These are phyloP conservation scores for Acrobasis consociella DNA, from an alignment of 2,888 invertebrate species.

Conservation along the genomic window DNA sequence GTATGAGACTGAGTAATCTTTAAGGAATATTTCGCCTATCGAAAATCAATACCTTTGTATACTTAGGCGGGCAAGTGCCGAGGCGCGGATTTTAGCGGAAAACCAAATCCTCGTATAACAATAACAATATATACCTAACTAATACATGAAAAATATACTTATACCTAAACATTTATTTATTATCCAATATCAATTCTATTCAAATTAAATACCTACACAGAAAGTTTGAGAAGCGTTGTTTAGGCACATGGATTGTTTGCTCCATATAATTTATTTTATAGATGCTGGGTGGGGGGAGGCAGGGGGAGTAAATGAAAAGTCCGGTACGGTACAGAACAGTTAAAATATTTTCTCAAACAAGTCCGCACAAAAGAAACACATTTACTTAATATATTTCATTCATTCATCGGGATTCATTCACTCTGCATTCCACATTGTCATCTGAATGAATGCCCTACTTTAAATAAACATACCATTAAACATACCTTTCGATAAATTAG, in stretches of 20 bases:
- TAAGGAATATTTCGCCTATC: too few species aligned
- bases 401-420: constrained; percentile 39
- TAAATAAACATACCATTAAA: too few species aligned
- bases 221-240: constrained; percentile 44
- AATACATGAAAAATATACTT: too few species aligned
- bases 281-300: constrained; percentile 41
- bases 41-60: too few species aligned
- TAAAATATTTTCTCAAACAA: constrained; percentile 59
- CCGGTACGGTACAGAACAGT: constrained; percentile 46
- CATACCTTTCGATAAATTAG: not conserved
- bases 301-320: constrained; percentile 56
- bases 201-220: not conserved
- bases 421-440: constrained; percentile 19
- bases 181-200: too few species aligned
- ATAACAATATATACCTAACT: too few species aligned
- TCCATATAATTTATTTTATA: constrained; percentile 74
- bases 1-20: too few species aligned
- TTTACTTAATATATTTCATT: constrained; percentile 62
- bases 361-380: constrained; percentile 55
- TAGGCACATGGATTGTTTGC: constrained; percentile 60
- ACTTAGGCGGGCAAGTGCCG: too few species aligned
- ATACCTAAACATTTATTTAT: too few species aligned
- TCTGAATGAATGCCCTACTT: constrained; percentile 9
- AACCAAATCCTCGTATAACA: too few species aligned
- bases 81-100: too few species aligned